Conservation (phyloP, 2,113 vertebrate genomes). For the Gasterosteus aculeatus region DNA sequence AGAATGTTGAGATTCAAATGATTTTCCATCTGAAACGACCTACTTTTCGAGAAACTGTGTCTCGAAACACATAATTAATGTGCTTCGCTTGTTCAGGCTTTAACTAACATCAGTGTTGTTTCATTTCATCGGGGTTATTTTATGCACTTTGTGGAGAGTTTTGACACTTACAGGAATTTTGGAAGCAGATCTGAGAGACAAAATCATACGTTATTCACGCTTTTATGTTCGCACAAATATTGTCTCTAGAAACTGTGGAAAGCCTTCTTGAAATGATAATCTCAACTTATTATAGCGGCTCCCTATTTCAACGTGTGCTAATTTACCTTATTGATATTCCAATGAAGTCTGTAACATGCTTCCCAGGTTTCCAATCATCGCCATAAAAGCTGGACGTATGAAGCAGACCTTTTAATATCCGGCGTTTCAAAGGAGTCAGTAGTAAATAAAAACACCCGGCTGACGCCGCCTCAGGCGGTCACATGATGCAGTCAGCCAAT, state of each 20-base stretch:
- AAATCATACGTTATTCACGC: slow-evolving; percentile 30
- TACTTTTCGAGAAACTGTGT: slow-evolving; percentile 50
- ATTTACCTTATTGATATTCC: slow-evolving; percentile 21
- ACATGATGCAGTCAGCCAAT: slow-evolving; percentile 46
- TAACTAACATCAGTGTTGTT: slow-evolving; percentile 12
- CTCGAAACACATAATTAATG: slow-evolving; percentile 45
- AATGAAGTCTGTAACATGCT: neutral
- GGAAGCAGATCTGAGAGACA: slow-evolving; percentile 10
- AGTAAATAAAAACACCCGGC: slow-evolving; percentile 48
- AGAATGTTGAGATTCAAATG: slow-evolving; percentile 10
- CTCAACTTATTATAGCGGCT: slow-evolving; percentile 11
- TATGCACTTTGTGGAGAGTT: neutral
- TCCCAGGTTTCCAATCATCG: slow-evolving; percentile 10
- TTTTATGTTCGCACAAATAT: neutral
- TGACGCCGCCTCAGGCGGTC: slow-evolving; percentile 26
- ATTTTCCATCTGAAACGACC: slow-evolving; percentile 39
- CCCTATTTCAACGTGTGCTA: neutral
- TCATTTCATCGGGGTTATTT: neutral
- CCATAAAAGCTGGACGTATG: slow-evolving; percentile 1
- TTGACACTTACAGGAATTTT: slow-evolving; percentile 5
- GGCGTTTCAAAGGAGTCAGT: slow-evolving; percentile 5
- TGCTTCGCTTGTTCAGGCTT: slow-evolving; percentile 39
- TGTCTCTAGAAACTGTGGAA: neutral
- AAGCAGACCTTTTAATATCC: neutral
- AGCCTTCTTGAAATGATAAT: neutral